Percentiles rank a stretch among this genome's conserved stretches.
Evolutionary conservation across 2,113 vertebrate genomes (phyloP).

Genomic region (Daboia siamensis): DNA sequence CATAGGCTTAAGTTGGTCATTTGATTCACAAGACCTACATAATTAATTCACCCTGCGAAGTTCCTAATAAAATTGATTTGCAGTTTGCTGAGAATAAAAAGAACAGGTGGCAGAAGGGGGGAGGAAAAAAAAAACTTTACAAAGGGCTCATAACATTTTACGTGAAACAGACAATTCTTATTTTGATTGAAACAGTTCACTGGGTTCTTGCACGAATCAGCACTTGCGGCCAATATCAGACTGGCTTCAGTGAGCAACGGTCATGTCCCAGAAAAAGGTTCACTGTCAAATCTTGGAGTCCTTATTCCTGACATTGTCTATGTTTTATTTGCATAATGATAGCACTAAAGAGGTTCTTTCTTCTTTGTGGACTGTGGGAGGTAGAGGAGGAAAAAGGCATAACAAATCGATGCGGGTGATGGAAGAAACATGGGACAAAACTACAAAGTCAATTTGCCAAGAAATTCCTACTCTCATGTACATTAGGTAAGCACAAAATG

Average conservation of each 20-base stretch:
- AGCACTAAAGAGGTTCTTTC: not conserved
- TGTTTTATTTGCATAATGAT: not conserved
- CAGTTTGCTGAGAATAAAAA: not conserved
- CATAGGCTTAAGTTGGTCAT: not conserved
- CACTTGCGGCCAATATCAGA: not conserved
- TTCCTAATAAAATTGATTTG: not conserved
- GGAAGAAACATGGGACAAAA: not conserved
- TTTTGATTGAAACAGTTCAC: not conserved
- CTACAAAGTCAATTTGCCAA: not conserved
- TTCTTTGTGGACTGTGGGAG: not conserved
- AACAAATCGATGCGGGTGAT: not conserved
- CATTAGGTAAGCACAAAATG: not conserved
- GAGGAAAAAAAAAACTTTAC: not conserved
- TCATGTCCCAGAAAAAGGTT: not conserved
- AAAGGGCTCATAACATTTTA: not conserved
- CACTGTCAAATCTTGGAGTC: not conserved
- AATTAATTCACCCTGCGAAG: not conserved
- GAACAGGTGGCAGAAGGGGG: not conserved
- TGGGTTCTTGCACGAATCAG: not conserved
- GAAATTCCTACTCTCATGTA: not conserved
- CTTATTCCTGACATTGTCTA: not conserved
- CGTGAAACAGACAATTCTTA: not conserved
- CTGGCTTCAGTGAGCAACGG: not conserved
- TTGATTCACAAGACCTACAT: not conserved
- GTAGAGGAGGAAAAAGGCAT: not conserved